Base-by-base conservation (phyloP, 2,888 invertebrate species). In the Apamea epomidion region DNA sequence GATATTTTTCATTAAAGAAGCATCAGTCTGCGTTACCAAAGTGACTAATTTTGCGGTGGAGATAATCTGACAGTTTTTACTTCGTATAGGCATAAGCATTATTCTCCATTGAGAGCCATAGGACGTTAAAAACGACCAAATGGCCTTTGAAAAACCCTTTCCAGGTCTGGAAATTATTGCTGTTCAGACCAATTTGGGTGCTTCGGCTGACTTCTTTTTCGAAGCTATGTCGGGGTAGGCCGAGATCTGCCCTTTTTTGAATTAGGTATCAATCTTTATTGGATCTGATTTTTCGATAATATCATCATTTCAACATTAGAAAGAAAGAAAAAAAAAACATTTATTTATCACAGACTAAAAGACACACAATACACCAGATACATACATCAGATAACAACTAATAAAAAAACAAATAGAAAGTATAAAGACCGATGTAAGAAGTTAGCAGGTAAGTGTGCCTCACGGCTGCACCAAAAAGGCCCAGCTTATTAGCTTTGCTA, bases 1-100 rank as follows among this genome's bases (percentile, higher is more conserved):
- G 60, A 58, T 73, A 72, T 58, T 58, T 72, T 72, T 29, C 73
- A 48, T 25, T 58, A 65, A 32, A 48, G 48, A 79, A 68, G 37
- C 29, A 45, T 25, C 18, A 58, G 37, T 62, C 29, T 69, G 29
- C 10, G 10, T n/a, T 58, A 32, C 37, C 21, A 48, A 64, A 58
- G 37, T 37, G 45, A 58, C 29, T 18, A 51, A 60, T 29, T 75
- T 75, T 69, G 18, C 37, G 16, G 21, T 54, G 18, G 29, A 62
- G 18, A 75, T 45, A 42, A 62, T 62, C 25, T 16, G 14, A 18
- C 3, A 42, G 16, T 25, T 62, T 75, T 8, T 82, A 29, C 14
- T 32, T 71, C 6, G 3, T 54, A 42, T 18, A 42, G 2, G 68
- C 29, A 29, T 8, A 16, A 12, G 18, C 7, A n/a, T 29, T 21